A percentile compares a stretch with the other conserved stretches of the same genome.
Evolutionary conservation across 2,888 invertebrate genomes (phyloP).

Genomic region (Chrysina gloriosa): DNA sequence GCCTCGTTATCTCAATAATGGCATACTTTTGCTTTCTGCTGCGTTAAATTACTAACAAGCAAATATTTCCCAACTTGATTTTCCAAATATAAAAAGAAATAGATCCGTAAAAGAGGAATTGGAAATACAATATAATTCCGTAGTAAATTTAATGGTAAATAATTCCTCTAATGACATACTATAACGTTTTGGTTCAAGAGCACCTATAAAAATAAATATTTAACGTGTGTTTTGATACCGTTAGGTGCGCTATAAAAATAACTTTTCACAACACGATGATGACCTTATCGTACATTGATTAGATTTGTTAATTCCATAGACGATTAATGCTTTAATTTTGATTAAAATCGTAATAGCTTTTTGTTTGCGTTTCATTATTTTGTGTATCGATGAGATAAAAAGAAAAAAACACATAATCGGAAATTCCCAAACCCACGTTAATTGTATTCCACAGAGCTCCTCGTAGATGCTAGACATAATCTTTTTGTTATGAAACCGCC

Average conservation of each 20-base stretch:
- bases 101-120: slow-evolving; percentile 12
- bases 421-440: no score
- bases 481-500: no score
- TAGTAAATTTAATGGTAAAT: slow-evolving; percentile 16
- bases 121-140: slow-evolving; percentile 10
- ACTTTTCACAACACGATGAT: slow-evolving; percentile 1
- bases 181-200: slow-evolving; percentile 39
- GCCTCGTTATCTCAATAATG: no score
- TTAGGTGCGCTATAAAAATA: slow-evolving; percentile 35
- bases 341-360: neutral
- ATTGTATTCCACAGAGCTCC: no score
- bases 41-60: neutral
- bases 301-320: slow-evolving; percentile 11
- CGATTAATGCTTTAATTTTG: slow-evolving; percentile 20
- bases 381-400: neutral
- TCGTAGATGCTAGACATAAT: no score
- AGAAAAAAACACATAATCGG: no score
- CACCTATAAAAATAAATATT: slow-evolving; percentile 37
- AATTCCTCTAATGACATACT: slow-evolving; percentile 38
- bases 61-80: neutral
- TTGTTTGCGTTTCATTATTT: neutral
- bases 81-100: slow-evolving; percentile 6
- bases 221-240: slow-evolving; percentile 35
- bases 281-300: slow-evolving; percentile 13
- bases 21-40: no score